phyloP scores from a whole-genome alignment of 2,113 vertebrate genomes.

The Odocoileus hemionus region DNA sequence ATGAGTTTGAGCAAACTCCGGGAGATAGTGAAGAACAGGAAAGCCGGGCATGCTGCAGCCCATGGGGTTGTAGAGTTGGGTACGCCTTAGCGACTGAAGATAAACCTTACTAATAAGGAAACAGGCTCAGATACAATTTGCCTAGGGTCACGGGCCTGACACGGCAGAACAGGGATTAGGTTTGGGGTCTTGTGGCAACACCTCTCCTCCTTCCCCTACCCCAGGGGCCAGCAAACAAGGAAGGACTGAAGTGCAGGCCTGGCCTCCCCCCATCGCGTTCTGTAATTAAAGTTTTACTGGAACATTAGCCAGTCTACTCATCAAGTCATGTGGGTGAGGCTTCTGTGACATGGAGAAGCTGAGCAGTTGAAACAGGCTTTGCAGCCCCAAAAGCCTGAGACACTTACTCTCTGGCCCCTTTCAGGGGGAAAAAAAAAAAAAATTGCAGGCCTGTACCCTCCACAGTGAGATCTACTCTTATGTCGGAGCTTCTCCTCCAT shows the following conservation, averaged over 20 bases:
- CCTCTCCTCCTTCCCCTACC: background rate
- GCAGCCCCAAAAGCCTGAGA: background rate
- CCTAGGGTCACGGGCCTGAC: background rate
- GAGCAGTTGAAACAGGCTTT: no score
- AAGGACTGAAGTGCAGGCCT: background rate
- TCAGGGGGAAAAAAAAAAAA: background rate
- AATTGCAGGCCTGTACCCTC: rapidly evolving
- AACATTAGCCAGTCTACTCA: background rate
- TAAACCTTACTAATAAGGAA: background rate
- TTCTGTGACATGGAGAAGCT: background rate
- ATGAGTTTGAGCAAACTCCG: background rate
- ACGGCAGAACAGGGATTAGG: background rate
- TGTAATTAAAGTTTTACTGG: background rate
- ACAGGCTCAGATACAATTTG: background rate
- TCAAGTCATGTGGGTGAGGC: background rate
- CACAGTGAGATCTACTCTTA: background rate
- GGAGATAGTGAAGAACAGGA: background rate
- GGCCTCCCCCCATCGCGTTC: background rate
- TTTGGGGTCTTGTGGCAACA: background rate
- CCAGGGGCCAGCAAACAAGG: background rate
- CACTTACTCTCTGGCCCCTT: background rate
- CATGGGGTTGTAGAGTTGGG: background rate
- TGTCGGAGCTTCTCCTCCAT: background rate
- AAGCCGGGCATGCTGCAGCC: background rate
- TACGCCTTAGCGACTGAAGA: background rate